phyloP scores from a whole-genome alignment of 2,113 vertebrate species.

The Scomber japonicus region DNA sequence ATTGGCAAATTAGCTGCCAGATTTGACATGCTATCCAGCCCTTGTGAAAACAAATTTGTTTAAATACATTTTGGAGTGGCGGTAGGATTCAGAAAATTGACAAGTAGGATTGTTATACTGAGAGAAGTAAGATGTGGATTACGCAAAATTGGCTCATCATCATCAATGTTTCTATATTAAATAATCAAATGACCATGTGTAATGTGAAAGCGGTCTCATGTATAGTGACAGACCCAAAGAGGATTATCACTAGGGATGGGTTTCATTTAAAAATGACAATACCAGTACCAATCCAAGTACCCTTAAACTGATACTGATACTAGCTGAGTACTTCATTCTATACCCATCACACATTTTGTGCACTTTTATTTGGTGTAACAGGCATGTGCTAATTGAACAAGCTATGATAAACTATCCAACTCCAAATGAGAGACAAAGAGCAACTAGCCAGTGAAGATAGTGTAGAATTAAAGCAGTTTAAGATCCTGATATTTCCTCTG shows the following conservation, averaged over 20 bases:
- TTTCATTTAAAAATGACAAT: too few relatives aligned
- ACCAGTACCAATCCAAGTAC: too few relatives aligned
- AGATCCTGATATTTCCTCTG: background rate
- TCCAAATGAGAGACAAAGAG: background rate
- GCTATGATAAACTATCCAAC: background rate
- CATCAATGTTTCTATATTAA: background rate
- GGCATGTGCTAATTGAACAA: background rate
- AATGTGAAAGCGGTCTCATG: too few relatives aligned
- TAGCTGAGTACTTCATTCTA: too few relatives aligned
- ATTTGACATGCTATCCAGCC: background rate
- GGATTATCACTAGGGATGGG: too few relatives aligned
- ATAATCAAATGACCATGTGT: too few relatives aligned
- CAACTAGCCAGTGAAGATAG: background rate
- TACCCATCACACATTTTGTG: too few relatives aligned
- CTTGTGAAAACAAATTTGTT: background rate
- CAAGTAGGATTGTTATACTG: background rate
- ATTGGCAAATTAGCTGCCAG: background rate
- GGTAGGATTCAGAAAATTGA: background rate
- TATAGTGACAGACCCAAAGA: too few relatives aligned
- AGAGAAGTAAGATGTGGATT: background rate
- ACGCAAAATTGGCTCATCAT: background rate
- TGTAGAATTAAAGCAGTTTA: background rate
- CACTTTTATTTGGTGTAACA: too few relatives aligned
- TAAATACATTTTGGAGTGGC: background rate
- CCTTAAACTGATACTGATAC: too few relatives aligned